Conservation (phyloP, 2,113 vertebrate species). For the Gopherus flavomarginatus region DNA sequence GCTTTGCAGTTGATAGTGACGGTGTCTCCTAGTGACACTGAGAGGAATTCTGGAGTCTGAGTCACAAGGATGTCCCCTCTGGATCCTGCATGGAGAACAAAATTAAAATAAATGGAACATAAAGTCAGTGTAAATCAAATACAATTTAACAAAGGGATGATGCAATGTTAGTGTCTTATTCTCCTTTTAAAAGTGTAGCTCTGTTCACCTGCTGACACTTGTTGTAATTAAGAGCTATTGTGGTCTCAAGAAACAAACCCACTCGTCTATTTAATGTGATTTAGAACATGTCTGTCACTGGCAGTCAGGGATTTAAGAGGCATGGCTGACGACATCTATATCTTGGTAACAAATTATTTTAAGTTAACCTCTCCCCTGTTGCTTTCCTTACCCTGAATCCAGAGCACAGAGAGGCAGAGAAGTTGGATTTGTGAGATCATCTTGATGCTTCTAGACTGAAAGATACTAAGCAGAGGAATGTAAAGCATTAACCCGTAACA, state of each 20-base stretch:
- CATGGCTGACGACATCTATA: accelerated
- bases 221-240: neutral
- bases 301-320: neutral
- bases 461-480: neutral
- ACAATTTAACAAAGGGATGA: neutral
- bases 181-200: neutral
- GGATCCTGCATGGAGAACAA: neutral
- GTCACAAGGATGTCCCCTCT: neutral
- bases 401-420: neutral
- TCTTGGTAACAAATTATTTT: neutral
- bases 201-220: neutral
- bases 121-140: neutral
- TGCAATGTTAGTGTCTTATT: neutral
- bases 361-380: neutral
- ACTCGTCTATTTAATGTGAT: neutral
- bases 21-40: neutral
- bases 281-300: neutral
- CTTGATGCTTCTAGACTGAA: neutral
- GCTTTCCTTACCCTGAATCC: neutral
- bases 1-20: neutral
- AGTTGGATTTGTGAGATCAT: neutral
- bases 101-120: neutral
- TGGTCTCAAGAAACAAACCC: neutral
- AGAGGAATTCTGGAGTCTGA: neutral
- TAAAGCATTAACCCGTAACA: neutral